phyloP scores from a whole-genome alignment of 2,113 vertebrate species.

The Trachemys scripta region DNA sequence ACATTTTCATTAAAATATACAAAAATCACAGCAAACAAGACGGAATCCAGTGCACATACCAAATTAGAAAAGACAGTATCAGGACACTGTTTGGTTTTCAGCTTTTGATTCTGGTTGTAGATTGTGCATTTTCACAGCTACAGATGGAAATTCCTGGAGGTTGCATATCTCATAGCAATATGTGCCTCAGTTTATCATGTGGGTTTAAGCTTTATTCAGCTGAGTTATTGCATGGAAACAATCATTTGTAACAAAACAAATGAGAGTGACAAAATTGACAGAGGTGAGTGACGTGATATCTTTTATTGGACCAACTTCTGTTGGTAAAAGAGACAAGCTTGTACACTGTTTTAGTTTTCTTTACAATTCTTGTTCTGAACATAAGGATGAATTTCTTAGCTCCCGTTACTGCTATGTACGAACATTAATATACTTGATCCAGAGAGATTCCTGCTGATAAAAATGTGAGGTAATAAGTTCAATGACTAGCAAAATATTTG shows the following conservation, averaged over 20 bases:
- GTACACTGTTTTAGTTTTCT: too few species aligned
- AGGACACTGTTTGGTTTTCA: not conserved
- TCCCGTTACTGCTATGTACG: constrained; percentile 3
- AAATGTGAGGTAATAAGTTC: not conserved
- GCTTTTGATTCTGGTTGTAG: not conserved
- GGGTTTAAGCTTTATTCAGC: not conserved
- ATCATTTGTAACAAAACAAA: not conserved
- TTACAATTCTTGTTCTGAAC: not conserved
- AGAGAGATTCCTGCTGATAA: constrained; percentile 48
- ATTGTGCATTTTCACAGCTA: not conserved
- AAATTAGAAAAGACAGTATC: not conserved
- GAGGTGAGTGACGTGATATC: not conserved
- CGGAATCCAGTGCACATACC: not conserved
- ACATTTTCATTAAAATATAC: not conserved
- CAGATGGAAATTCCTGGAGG: not conserved
- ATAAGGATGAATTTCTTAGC: not conserved
- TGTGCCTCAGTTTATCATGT: not conserved
- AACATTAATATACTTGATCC: constrained; percentile 22
- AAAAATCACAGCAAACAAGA: not conserved
- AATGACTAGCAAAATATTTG: not conserved
- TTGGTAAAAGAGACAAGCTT: too few species aligned
- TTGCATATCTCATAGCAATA: not conserved
- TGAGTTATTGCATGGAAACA: not conserved
- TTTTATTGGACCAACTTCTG: too few species aligned
- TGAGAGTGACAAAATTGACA: not conserved